Evolutionary conservation across 1,140 invertebrate genomes (phyloP).

Genomic region (Saccostrea echinata): DNA sequence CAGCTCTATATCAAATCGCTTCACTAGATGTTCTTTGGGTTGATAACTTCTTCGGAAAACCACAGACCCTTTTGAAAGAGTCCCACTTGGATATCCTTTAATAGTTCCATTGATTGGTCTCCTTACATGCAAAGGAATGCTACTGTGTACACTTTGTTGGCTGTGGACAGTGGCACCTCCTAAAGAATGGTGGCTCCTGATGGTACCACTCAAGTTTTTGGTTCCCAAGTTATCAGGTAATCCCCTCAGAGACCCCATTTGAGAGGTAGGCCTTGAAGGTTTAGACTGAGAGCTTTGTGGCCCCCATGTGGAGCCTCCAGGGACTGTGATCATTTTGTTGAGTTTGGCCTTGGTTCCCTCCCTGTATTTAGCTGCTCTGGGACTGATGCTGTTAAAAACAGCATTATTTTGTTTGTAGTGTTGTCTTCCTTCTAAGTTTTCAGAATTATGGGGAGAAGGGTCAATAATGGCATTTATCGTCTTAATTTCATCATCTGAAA

Average conservation of each 20-base stretch:
- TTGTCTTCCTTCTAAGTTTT: slow-evolving; percentile 18
- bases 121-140: not conserved
- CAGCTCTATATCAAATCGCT: slow-evolving; percentile 72
- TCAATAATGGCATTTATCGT: slow-evolving; percentile 20
- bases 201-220: slow-evolving; percentile 15
- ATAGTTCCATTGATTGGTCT: not conserved
- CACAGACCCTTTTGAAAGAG: slow-evolving; percentile 33
- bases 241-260: slow-evolving; percentile 8
- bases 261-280: slow-evolving; percentile 39
- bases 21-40: slow-evolving; percentile 66
- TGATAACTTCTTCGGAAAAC: slow-evolving; percentile 50
- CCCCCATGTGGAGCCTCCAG: slow-evolving; percentile 26
- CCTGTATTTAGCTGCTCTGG: slow-evolving; percentile 51
- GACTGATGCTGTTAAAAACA: slow-evolving; percentile 40
- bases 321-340: slow-evolving; percentile 44
- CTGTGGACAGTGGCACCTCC: not conserved
- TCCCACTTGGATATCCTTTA: slow-evolving; percentile 1
- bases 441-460: not conserved
- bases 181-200: slow-evolving; percentile 29
- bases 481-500: slow-evolving; percentile 17
- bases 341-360: slow-evolving; percentile 39
- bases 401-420: slow-evolving; percentile 47
- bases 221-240: not conserved
- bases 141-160: not conserved
- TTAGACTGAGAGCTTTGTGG: slow-evolving; percentile 27